These are phyloP conservation scores for Diadegma fenestrale DNA, from an alignment of 2,888 invertebrate species.

Conservation along the genomic window DNA sequence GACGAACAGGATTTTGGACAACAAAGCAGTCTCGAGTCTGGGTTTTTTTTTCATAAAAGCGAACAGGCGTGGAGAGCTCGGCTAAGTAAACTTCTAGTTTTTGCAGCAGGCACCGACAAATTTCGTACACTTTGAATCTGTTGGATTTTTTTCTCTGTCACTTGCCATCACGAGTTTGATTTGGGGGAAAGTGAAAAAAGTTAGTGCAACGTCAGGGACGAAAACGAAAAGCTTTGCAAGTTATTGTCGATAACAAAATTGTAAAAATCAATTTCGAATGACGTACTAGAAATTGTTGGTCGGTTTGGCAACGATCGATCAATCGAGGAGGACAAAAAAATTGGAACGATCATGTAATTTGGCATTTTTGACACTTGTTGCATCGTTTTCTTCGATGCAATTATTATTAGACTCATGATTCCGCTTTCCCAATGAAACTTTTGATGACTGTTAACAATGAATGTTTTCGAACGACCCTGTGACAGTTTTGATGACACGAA, in stretches of 20 bases:
- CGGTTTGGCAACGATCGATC: neutral
- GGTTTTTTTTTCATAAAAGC: neutral
- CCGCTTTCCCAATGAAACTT: conserved; percentile 15
- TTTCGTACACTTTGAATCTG: conserved; percentile 22
- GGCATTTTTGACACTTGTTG: neutral
- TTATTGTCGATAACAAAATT: neutral
- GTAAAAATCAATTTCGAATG: neutral
- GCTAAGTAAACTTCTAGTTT: conserved; percentile 52
- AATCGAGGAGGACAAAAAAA: neutral
- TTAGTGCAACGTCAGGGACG: neutral
- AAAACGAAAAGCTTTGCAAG: neutral
- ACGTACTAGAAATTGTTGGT: neutral
- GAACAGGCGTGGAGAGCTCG: conserved; percentile 26
- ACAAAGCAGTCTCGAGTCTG: neutral
- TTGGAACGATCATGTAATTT: neutral
- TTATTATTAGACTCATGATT: neutral
- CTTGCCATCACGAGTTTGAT: conserved; percentile 17
- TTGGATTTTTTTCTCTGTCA: conserved; percentile 7
- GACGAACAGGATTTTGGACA: neutral
- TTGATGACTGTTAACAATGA: conserved; percentile 27
- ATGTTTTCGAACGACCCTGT: conserved; percentile 29
- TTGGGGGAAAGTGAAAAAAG: conserved; percentile 8
- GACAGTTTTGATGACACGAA: conserved; percentile 28
- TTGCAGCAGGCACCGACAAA: conserved; percentile 67
- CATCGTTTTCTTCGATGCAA: neutral